Evolutionary conservation across 2,797 vertebrate genomes (phyloP).

Genomic region (Acanthiza pusilla): DNA sequence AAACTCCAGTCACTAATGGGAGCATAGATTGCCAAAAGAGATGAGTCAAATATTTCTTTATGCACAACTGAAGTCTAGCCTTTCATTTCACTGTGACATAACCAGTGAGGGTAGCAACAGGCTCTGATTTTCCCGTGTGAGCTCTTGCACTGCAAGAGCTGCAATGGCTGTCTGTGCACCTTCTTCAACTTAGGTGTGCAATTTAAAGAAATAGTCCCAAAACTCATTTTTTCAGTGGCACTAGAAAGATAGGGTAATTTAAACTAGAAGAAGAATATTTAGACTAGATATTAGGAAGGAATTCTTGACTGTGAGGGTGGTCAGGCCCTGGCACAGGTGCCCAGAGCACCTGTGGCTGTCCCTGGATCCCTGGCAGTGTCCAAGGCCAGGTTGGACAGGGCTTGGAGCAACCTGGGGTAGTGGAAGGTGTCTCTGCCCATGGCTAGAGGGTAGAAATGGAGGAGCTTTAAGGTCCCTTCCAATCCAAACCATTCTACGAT

Average conservation of each 20-base stretch:
- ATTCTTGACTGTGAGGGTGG: neutral
- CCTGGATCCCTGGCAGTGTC: neutral
- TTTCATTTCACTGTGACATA: neutral
- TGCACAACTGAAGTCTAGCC: neutral
- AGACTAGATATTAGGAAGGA: neutral
- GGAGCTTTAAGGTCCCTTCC: rapidly evolving
- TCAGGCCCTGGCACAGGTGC: rapidly evolving
- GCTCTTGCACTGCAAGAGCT: neutral
- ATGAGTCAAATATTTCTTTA: neutral
- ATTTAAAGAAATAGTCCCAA: neutral
- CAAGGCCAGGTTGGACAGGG: rapidly evolving
- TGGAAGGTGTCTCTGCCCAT: neutral
- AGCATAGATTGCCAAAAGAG: neutral
- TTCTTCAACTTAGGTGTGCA: neutral
- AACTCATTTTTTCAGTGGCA: neutral
- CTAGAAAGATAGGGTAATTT: neutral
- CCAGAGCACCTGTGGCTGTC: neutral
- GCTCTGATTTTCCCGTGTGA: neutral
- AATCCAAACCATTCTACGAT: neutral
- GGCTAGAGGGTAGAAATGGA: neutral
- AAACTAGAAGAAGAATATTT: neutral
- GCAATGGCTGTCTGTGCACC: neutral
- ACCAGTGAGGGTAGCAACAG: neutral
- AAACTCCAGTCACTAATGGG: neutral
- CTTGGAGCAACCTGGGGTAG: rapidly evolving